Percentiles rank a stretch among this genome's conserved stretches.
phyloP scores from a whole-genome alignment of 2,113 vertebrate species.

The Rhagologus leucostigma region DNA sequence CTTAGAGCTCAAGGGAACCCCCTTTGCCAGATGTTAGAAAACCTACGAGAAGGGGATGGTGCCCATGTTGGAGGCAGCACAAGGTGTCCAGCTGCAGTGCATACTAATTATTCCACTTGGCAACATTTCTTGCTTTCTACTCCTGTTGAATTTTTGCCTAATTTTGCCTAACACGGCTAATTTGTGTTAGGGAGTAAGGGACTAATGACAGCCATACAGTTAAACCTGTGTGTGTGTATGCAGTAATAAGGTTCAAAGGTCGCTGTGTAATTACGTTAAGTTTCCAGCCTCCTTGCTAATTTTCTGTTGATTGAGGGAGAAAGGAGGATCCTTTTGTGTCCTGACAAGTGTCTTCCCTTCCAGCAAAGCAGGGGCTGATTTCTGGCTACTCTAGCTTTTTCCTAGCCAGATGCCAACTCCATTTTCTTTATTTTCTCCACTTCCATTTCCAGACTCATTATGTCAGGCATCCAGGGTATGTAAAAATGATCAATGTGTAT shows the following conservation, averaged over 20 bases:
- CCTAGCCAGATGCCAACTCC: not conserved
- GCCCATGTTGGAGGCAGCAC: not conserved
- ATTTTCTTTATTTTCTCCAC: not conserved
- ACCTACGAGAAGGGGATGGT: not conserved
- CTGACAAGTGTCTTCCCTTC: not conserved
- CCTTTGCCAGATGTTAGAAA: not conserved
- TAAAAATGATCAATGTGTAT: not conserved
- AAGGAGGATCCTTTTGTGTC: not conserved
- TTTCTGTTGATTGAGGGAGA: not conserved
- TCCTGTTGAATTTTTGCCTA: not conserved
- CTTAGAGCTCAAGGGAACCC: not conserved
- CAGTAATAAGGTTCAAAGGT: not conserved
- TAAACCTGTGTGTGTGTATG: not conserved
- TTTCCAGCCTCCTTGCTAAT: not conserved
- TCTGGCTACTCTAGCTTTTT: not conserved
- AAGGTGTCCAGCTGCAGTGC: not conserved
- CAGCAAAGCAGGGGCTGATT: not conserved
- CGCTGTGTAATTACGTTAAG: not conserved
- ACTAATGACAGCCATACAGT: not conserved
- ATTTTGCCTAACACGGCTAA: not conserved
- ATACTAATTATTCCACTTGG: not conserved
- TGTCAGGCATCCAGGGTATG: not conserved
- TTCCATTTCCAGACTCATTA: not conserved
- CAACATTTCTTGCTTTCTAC: not conserved
- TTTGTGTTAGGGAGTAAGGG: not conserved